Evolutionary conservation across 2,888 invertebrate genomes (phyloP), one percentile per base, ranked within the genome.

Genomic region (Archaeoteleia sp.): DNA sequence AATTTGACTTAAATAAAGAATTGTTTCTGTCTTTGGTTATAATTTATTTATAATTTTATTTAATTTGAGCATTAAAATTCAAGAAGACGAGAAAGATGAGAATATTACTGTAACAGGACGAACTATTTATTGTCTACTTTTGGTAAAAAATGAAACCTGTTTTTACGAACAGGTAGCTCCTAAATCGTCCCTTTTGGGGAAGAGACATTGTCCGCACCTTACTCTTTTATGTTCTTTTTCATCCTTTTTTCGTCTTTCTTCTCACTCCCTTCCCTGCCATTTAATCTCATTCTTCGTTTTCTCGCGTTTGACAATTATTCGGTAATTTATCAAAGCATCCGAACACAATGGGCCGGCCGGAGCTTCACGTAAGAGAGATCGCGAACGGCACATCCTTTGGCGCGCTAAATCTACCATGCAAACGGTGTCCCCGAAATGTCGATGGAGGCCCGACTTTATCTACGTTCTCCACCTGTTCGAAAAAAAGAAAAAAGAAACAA

Each of bases 241-340:
- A 34, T 32, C 39, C 25, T 51, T 45, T 48, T 46, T 49, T 46
- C 37, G 10, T 25, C 39, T 37, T 55, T 37, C 45, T 53, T 61
- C 48, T 51, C 57, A 32, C 29, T 25, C 40, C 54, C 43, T 23
- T 57, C 54, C 30, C 40, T 45, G 68, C 61, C 48, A 55, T 67
- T 72, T 58, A 58, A 40, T 63, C 54, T 43, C 23, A 27, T 66
- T 73, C 46, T 73, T 80, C 74, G 76, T 79, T 79, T 79, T 78
- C 76, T 79, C 78, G 75, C 78, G 78, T 82, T 84, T 83, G 82
- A 84, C 84, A 84, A 85, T 85, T 85, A 85, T 84, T 85, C 84
- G 83, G 82, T 84, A 85, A 85, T 85, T 85, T 85, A 85, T 85
- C 85, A 85, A 84, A 78, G 81, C 79, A 74, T 78, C 76, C 73